Base-by-base conservation (phyloP, 2,797 vertebrate genomes). In the Xenopus petersii region DNA sequence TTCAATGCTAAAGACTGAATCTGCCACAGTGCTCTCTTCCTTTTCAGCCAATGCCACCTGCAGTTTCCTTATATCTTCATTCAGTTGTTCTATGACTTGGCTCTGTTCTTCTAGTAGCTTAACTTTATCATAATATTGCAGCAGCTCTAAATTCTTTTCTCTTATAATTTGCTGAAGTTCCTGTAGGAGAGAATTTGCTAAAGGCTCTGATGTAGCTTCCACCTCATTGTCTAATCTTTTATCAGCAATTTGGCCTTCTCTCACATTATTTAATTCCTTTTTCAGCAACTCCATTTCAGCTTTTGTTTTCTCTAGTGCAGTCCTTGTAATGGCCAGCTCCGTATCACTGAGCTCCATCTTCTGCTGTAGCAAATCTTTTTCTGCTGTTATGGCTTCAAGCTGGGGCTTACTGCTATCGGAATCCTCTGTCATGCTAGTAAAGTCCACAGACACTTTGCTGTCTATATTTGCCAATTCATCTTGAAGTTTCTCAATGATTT, bases 401-500 rank as follows among this genome's bases (percentile, higher is more conserved):
- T 83, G 81, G 58, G 92, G 89, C 16, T 94, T 93, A 2, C 91
- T 88, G 80, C 85, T 89, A 12, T 86, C 80, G 24, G 86, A 51
- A 71, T 84, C 88, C 68, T 91, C 90, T 26, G 87, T 81, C 71
- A 86, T 76, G 51, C 73, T 71, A 75, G 75, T 55, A 54, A 63
- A 3, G 10, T 84, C 88, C 69, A 82, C 54, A 13, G 85, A 81
- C n/a, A 75, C 30, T 48, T 94, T 94, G 75, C 89, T 92, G 73
- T 92, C 94, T 36, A 95, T 97, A 80, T 89, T 89, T 65, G 91
- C 83, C 75, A 99, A 87, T 67, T 99, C 96, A 77, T 95, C 93
- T 81, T 99, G 97, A 67, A 99, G 93, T 75, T 92, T 96, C 60
- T 98, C 96, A 67, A 99, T 98, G 46, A 99, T 95, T 17, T 94